Evolutionary conservation across 1,140 invertebrate genomes (phyloP), one percentile per base, ranked within the genome.

Genomic region (Calosoma granatense): DNA sequence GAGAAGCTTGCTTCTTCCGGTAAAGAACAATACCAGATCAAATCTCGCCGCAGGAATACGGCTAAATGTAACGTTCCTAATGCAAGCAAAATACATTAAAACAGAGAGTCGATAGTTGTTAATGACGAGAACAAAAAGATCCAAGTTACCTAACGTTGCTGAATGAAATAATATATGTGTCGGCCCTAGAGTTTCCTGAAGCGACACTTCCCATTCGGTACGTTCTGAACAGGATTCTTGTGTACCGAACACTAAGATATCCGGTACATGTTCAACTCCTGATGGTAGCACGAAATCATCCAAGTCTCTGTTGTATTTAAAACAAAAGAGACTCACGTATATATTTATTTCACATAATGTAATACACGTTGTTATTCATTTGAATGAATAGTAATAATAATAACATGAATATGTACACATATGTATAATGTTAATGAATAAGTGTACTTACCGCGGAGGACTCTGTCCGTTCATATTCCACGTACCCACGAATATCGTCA

Each of bases 401-500:
- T 4, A 47, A 47, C 6, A 47, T 47, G 9, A 17, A 4, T 12
- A 11, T 17, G 6, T 47, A 12, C 17, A 47, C 41, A 17, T 47
- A 11, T 12, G 15, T n/a, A n/a, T n/a, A 9, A 17, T 17, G 15
- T 47, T 47, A 11, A 9, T 47, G 17, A 47, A 47, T 47, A 47
- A 36, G 4, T 12, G 4, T 47, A 17, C 65, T 74, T 68, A 86
- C 81, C 79, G 91, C 17, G 84, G 83, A 51, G 85, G 83, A 59
- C 75, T 78, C 64, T 87, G 89, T 12, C 89, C 89, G 74, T 94
- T 94, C 91, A 97, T 95, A 71, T 98, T 98, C 94, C 94, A 97
- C 2, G 92, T 93, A 12, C 90, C 92, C 56, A 95, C 82, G 76
- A 93, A 94, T 60, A 97, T 85, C 61, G 81, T 86, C 0, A 96